Conservation (phyloP, 2,888 invertebrate genomes). For the Biston betularia region DNA sequence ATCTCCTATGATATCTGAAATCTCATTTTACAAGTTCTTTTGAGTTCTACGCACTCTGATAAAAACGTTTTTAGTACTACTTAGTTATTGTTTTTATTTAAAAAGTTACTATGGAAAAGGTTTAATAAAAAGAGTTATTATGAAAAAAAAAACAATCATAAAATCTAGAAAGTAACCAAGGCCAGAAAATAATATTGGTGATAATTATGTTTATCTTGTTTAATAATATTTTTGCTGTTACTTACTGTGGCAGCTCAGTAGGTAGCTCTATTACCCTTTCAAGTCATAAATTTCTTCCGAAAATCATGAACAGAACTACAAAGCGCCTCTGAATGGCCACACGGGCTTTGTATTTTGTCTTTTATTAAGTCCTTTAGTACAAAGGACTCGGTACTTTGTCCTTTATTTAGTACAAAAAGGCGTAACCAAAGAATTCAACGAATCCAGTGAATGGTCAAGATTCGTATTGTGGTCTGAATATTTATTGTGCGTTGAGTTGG, state of each 20-base stretch:
- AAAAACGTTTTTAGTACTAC: too few species aligned
- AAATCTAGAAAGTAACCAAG: too few species aligned
- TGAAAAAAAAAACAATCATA: too few species aligned
- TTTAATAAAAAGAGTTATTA: too few species aligned
- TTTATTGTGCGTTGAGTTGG: constrained; percentile 30
- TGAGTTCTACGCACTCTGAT: too few species aligned
- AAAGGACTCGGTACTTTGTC: constrained; percentile 24
- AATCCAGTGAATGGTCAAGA: constrained; percentile 30
- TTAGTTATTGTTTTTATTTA: too few species aligned
- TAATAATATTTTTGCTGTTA: too few species aligned
- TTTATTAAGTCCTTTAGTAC: constrained; percentile 25
- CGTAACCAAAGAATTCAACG: constrained; percentile 35
- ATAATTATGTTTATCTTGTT: too few species aligned
- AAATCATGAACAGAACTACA: constrained; percentile 27
- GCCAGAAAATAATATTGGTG: too few species aligned
- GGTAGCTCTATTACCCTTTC: constrained; percentile 1
- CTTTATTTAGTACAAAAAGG: constrained; percentile 40
- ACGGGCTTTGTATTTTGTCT: constrained; percentile 28
- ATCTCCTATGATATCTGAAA: too few species aligned
- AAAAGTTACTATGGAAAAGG: too few species aligned
- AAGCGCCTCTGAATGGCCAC: constrained; percentile 29
- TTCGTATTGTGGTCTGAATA: constrained; percentile 33
- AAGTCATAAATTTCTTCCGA: constrained; percentile 22
- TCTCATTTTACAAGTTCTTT: too few species aligned
- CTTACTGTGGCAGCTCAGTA: not conserved